Base-by-base conservation (phyloP, 2,113 vertebrate genomes). In the Otis tarda region DNA sequence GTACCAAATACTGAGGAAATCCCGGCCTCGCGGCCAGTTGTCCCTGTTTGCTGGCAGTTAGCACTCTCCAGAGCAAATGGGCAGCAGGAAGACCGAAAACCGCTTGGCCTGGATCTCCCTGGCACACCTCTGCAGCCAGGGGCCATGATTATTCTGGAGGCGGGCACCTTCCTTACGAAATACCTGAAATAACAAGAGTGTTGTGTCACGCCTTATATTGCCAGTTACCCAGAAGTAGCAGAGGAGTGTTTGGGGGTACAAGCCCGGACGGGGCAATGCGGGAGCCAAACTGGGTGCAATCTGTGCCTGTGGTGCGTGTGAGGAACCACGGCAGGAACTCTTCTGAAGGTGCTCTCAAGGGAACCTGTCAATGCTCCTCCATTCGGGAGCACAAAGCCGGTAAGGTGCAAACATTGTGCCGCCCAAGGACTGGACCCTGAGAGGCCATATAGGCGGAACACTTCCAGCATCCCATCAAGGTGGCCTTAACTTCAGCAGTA, bases 381-480 rank as follows among this genome's bases (percentile, higher is more conserved):
- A 0, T 22, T 55, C 2, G 0, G 1, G 53, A 68, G 45, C 7
- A 19, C 25, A 10, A 19, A 75, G n/a, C 53, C 2, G 0, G 7
- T 2, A 8, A 20, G 7, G 24, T 1, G 4, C 16, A 16, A 39
- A 31, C 2, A 10, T 23, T 37, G 23, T 7, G 14, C 8, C 12
- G 24, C 25, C 35, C 9, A 24, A 43, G 25, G 28, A 18, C 14
- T 4, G 27, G 14, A 25, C 33, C 39, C 39, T 21, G n/a, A 23
- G 6, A 30, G 52, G 19, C 53, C 49, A 2, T 0, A 0, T 1
- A n/a, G 18, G 23, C 17, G 12, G 3, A 56, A 20, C 0, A 0
- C 4, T 64, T 49, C 63, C 64, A 33, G 35, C 24, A 18, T 17
- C 41, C 39, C 35, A 10, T 3, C 27, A 19, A 14, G 6, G 12